Conservation (phyloP, 2,113 vertebrate species). For the Oreotragus oreotragus region DNA sequence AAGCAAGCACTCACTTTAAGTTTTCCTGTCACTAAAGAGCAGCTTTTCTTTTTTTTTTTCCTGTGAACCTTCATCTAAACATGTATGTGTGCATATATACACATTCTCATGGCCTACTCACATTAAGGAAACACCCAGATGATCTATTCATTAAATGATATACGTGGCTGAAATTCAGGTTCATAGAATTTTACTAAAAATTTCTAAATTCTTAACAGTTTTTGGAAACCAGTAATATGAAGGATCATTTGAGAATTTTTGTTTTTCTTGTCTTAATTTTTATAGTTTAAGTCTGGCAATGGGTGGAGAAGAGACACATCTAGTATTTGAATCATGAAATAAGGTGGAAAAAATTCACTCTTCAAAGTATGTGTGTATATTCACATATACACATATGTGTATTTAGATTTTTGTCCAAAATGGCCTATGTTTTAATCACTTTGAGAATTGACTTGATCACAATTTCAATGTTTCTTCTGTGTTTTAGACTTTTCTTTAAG, state of each 20-base stretch:
- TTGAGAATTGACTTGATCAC: neutral
- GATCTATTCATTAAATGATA: neutral
- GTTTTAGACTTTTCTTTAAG: neutral
- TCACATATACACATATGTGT: neutral
- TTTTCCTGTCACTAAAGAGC: neutral
- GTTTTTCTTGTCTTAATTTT: neutral
- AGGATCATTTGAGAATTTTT: neutral
- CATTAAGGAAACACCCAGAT: neutral
- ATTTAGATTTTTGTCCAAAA: conserved; percentile 16
- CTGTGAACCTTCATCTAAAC: neutral
- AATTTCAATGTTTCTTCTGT: neutral
- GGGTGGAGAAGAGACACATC: neutral
- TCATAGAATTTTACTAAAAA: neutral
- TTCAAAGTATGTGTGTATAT: neutral
- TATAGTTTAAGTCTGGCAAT: neutral
- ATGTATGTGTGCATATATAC: neutral
- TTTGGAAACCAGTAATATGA: neutral
- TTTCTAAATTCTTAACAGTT: conserved; percentile 3
- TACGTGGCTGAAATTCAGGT: neutral
- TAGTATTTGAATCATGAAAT: conserved; percentile 17
- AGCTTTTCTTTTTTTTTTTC: neutral
- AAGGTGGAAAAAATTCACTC: neutral
- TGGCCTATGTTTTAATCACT: conserved; percentile 1
- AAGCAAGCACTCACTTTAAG: neutral
- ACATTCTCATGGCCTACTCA: rapidly evolving